Evolutionary conservation across 2,888 invertebrate species (phyloP).

Genomic region (Agonum fuliginosum): DNA sequence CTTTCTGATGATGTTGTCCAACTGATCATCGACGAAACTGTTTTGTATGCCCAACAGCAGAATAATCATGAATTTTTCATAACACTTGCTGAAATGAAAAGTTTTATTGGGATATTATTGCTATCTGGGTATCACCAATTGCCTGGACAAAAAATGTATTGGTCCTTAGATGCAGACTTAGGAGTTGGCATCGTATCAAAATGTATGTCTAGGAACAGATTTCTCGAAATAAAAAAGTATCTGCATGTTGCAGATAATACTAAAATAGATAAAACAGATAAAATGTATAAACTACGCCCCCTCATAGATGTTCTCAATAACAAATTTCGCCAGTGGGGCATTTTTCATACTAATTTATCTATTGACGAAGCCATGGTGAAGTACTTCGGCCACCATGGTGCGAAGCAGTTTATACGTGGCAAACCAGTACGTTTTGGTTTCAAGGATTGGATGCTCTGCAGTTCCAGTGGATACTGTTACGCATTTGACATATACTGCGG

Average conservation of each 20-base stretch:
- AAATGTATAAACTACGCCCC: slow-evolving; percentile 62
- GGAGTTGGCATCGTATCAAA: not conserved
- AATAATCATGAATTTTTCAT: too few species aligned
- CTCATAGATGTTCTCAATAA: slow-evolving; percentile 61
- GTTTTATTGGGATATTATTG: too few species aligned
- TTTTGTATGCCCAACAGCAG: too few species aligned
- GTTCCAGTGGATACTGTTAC: slow-evolving; percentile 64
- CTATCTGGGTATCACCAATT: too few species aligned
- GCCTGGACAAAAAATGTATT: too few species aligned
- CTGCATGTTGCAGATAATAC: slow-evolving; percentile 61
- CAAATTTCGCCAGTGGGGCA: slow-evolving; percentile 63
- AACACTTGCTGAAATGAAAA: too few species aligned
- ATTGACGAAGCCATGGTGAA: slow-evolving; percentile 64
- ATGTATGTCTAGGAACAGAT: not conserved
- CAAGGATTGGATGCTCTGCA: slow-evolving; percentile 65
- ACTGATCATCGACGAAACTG: too few species aligned
- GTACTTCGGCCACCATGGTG: slow-evolving; percentile 63
- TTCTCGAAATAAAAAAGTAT: slow-evolving; percentile 61
- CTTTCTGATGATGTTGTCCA: too few species aligned
- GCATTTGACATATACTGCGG: slow-evolving; percentile 63
- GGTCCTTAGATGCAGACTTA: too few species aligned
- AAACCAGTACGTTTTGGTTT: slow-evolving; percentile 66
- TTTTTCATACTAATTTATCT: slow-evolving; percentile 63
- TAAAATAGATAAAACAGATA: slow-evolving; percentile 59
- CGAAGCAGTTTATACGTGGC: slow-evolving; percentile 65